These are phyloP conservation scores for Campoplex capitator DNA, from an alignment of 2,888 invertebrate genomes.

Conservation along the genomic window DNA sequence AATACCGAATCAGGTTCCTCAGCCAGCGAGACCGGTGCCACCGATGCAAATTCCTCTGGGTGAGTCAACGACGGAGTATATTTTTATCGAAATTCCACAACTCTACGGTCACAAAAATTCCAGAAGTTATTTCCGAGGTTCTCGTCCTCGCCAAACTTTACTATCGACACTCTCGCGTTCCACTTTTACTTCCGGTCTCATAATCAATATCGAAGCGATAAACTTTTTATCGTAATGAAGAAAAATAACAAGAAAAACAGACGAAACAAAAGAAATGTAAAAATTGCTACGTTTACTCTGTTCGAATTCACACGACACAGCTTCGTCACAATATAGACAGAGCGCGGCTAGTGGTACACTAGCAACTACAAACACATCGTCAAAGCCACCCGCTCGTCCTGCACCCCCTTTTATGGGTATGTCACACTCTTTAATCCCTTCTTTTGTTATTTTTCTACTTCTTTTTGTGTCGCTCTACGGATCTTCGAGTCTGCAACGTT, in stretches of 20 bases:
- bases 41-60: slow-evolving; percentile 77
- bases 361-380: slow-evolving; percentile 81
- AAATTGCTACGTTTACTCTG: slow-evolving; percentile 53
- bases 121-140: neutral
- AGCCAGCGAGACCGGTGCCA: slow-evolving; percentile 74
- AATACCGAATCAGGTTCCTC: slow-evolving; percentile 71
- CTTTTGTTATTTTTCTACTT: slow-evolving; percentile 63
- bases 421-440: slow-evolving; percentile 75
- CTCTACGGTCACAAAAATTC: neutral
- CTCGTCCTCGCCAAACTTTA: neutral
- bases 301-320: slow-evolving; percentile 81
- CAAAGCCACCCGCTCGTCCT: slow-evolving; percentile 84
- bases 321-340: slow-evolving; percentile 82
- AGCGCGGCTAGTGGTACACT: slow-evolving; percentile 81
- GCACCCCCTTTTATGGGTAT: slow-evolving; percentile 84
- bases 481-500: slow-evolving; percentile 4
- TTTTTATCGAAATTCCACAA: neutral
- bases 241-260: neutral
- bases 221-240: neutral
- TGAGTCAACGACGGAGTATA: slow-evolving; percentile 49
- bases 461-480: slow-evolving; percentile 37
- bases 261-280: neutral
- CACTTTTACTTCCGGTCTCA: slow-evolving; percentile 8
- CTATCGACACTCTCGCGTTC: slow-evolving; percentile 10
- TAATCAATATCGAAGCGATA: neutral